Evolutionary conservation across 2,888 invertebrate genomes (phyloP).

Genomic region (Diaperis boleti): DNA sequence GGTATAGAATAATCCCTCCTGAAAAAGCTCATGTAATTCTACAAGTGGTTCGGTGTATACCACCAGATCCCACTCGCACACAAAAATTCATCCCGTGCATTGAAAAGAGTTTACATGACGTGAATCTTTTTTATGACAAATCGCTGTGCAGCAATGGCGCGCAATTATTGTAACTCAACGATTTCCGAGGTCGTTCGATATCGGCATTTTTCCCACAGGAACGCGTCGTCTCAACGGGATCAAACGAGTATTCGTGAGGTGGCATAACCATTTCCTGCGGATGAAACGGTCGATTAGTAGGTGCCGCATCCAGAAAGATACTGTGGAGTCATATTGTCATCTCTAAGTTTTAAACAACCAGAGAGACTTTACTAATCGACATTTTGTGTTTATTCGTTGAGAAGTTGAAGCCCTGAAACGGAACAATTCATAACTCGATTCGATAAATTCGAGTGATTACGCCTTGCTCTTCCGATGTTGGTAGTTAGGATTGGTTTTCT

Average conservation of each 20-base stretch:
- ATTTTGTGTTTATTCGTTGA: constrained; percentile 29
- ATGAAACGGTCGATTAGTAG: constrained; percentile 26
- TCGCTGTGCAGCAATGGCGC: constrained; percentile 8
- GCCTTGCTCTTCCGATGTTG: constrained; percentile 10
- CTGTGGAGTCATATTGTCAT: not conserved
- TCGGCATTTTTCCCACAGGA: constrained; percentile 28
- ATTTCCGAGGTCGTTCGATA: constrained; percentile 30
- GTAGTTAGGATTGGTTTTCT: constrained; percentile 19
- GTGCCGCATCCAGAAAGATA: constrained; percentile 12
- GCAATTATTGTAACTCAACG: constrained; percentile 29
- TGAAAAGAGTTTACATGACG: constrained; percentile 1
- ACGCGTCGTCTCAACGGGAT: constrained; percentile 24
- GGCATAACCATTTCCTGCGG: constrained; percentile 28
- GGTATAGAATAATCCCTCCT: constrained; percentile 5
- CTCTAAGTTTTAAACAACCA: constrained; percentile 13
- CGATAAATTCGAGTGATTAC: constrained; percentile 36
- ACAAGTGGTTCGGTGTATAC: constrained; percentile 18
- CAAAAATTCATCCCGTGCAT: constrained; percentile 12
- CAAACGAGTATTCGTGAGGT: constrained; percentile 24
- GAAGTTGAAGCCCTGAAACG: constrained; percentile 19
- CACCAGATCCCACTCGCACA: not conserved
- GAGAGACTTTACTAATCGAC: constrained; percentile 21
- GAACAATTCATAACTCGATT: constrained; percentile 34
- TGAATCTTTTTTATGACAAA: constrained; percentile 20
- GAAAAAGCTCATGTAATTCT: constrained; percentile 13